Evolutionary conservation across 1,140 invertebrate genomes (phyloP).

Genomic region (Acromyrmex charruanus): DNA sequence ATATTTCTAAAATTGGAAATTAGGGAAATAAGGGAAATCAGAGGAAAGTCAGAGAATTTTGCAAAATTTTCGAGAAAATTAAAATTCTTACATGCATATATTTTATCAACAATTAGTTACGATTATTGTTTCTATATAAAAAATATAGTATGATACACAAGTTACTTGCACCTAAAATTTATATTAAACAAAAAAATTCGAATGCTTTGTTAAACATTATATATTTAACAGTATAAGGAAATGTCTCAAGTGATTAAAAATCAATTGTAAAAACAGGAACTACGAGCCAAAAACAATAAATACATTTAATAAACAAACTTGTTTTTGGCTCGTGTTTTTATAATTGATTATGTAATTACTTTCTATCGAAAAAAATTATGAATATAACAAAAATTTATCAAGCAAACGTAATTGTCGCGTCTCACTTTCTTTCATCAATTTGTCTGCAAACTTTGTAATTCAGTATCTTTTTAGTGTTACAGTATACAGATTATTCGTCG

Average conservation of each 20-base stretch:
- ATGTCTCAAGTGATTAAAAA: no score
- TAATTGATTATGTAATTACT: neutral
- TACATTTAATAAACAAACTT: no score
- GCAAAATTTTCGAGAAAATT: no score
- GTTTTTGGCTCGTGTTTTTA: no score
- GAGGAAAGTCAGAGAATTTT: no score
- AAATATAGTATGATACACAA: neutral
- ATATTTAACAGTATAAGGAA: no score
- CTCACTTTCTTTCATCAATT: neutral
- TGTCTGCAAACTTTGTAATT: neutral
- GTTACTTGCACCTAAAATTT: neutral
- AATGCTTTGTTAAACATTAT: neutral
- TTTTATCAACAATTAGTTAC: neutral
- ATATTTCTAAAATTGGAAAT: no score
- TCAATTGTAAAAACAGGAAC: no score
- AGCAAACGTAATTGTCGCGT: neutral
- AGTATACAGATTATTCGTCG: neutral
- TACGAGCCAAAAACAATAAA: no score
- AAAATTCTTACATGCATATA: no score
- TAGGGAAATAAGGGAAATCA: no score
- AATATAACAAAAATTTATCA: neutral
- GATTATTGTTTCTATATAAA: neutral
- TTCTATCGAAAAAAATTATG: neutral
- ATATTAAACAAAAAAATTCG: neutral
- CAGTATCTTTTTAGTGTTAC: neutral